A percentile compares a stretch with the other conserved stretches of the same genome.
Evolutionary conservation across 2,797 vertebrate genomes (phyloP).

Genomic region (Meriones psammophilus): DNA sequence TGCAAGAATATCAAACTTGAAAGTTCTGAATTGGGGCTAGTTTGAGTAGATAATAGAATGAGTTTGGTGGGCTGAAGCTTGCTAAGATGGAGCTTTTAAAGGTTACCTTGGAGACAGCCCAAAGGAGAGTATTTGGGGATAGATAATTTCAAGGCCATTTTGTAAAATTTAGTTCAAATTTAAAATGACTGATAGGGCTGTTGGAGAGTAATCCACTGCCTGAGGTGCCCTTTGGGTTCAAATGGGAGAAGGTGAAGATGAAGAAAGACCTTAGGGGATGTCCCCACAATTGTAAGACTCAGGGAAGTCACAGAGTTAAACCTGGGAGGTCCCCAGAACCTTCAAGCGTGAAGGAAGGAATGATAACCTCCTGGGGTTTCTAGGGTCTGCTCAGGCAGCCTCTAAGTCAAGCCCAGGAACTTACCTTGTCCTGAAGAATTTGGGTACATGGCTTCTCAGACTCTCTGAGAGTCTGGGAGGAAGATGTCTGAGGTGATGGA

Average conservation of each 20-base stretch:
- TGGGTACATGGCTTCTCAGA: too few relatives aligned
- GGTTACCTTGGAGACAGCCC: neutral
- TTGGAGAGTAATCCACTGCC: neutral
- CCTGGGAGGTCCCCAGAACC: too few relatives aligned
- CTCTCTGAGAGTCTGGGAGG: neutral
- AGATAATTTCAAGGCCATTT: neutral
- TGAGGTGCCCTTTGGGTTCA: neutral
- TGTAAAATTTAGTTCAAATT: neutral
- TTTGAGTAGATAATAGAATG: neutral
- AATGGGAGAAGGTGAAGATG: neutral
- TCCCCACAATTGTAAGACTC: neutral
- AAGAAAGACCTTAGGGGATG: neutral
- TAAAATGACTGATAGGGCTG: neutral
- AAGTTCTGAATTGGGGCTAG: neutral
- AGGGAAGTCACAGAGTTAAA: neutral
- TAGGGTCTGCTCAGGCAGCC: neutral
- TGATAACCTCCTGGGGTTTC: neutral
- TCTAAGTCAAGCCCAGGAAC: neutral
- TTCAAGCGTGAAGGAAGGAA: neutral
- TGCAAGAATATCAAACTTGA: neutral
- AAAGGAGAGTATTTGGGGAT: neutral
- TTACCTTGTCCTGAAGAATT: neutral
- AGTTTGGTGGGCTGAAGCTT: neutral
- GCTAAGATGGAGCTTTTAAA: neutral
- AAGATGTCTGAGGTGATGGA: neutral